Evolutionary conservation across 2,888 invertebrate genomes (phyloP), one percentile per base, ranked within the genome.

Genomic region (Acrobasis suavella): DNA sequence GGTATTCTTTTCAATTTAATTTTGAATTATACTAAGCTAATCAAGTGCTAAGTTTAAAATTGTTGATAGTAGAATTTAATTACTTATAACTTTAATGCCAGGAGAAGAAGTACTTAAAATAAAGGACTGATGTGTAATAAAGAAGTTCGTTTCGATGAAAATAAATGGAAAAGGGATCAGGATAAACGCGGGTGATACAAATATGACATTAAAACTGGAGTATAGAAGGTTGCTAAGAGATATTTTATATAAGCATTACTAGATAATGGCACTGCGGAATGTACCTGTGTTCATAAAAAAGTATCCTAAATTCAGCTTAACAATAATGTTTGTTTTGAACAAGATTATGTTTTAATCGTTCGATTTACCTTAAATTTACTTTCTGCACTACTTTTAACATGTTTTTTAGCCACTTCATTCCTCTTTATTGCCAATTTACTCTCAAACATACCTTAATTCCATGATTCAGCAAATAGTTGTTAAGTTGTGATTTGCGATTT

Each of bases 401-500:
- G 81, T 80, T 75, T 76, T 80, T 81, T 75, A 70, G 65, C 75
- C 78, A 75, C 72, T 80, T 73, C 77, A 77, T 76, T 65, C 75
- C 70, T 75, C 71, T 85, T 91, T 89, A 90, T 91, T 89, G 89
- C 89, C 88, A 87, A 87, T 84, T 86, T 72, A 72, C 70, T 63
- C 61, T 60, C 64, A 72, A 68, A 77, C 76, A 72, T 77, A 77
- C 72, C 71, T 69, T 73, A 73, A 65, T 72, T 78, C 82, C 76
- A 84, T 87, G 91, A 89, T 82, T 76, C 86, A 76, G 85, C 89
- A 83, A 89, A 89, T 86, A 91, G 75, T 74, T 87, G 85, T 87
- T 90, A 92, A 91, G 88, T 92, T 91, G 91, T 92, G 91, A 91
- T 86, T 78, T 86, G 89, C 90, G 86, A 89, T 85, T 86, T 76